phyloP scores from a whole-genome alignment of 2,113 vertebrate species.

The Cyphomyrus plagiostoma region DNA sequence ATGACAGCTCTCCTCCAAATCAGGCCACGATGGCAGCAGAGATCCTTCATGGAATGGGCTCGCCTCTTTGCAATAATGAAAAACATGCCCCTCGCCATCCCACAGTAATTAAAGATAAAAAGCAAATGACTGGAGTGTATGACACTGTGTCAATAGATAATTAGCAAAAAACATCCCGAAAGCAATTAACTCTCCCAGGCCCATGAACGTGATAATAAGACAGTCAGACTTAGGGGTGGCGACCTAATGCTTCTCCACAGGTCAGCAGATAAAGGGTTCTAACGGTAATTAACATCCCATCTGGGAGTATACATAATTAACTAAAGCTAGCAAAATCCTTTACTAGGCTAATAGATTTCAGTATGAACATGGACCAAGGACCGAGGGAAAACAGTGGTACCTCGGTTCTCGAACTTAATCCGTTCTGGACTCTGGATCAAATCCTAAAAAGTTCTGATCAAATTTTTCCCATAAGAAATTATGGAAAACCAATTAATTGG shows the following conservation, averaged over 20 bases:
- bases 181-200: constrained; percentile 34
- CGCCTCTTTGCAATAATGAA: not conserved
- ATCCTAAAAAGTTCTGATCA: too few relatives aligned
- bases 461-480: too few relatives aligned
- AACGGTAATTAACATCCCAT: constrained; percentile 44
- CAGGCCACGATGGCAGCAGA: too few relatives aligned
- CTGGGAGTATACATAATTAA: constrained; percentile 39
- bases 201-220: constrained; percentile 27
- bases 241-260: constrained; percentile 23
- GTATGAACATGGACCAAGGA: constrained; percentile 9
- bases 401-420: too few relatives aligned
- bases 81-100: not conserved
- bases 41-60: not conserved
- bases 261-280: constrained; percentile 38
- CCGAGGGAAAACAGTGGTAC: not conserved
- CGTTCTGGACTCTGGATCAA: too few relatives aligned
- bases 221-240: constrained; percentile 26
- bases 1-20: too few relatives aligned
- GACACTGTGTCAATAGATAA: constrained; percentile 27
- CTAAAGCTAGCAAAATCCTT: constrained; percentile 16
- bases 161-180: constrained; percentile 34
- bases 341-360: constrained; percentile 35
- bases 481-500: too few relatives aligned
- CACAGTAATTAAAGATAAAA: constrained; percentile 28
- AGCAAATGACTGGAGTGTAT: constrained; percentile 35